phyloP scores from a whole-genome alignment of 92 coral and sea anemone species.

The Meandrina meandrites region DNA sequence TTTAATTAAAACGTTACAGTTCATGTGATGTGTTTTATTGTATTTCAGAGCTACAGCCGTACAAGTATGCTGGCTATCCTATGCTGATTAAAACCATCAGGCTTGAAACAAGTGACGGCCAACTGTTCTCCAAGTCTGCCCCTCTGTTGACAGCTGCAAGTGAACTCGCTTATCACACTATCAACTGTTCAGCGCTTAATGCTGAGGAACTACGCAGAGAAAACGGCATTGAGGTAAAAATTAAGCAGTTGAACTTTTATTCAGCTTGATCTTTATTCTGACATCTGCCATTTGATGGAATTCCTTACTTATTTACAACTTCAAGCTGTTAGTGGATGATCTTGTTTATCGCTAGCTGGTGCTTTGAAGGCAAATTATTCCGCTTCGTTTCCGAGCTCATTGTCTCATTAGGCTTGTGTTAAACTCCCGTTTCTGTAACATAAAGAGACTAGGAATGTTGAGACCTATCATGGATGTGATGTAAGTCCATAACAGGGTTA shows the following conservation, averaged over 20 bases:
- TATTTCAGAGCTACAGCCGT: slow-evolving; percentile 87
- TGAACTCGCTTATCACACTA: slow-evolving; percentile 94
- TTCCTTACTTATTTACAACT: neutral
- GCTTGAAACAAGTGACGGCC: slow-evolving; percentile 77
- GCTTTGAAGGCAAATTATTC: neutral
- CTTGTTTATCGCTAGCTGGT: neutral
- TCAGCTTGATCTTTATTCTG: no score
- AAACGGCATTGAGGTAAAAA: slow-evolving; percentile 87
- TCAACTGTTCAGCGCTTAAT: slow-evolving; percentile 96
- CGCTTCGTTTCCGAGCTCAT: no score
- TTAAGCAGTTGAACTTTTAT: neutral
- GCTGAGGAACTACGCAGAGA: slow-evolving; percentile 98
- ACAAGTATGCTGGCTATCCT: slow-evolving; percentile 98
- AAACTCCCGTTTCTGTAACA: neutral
- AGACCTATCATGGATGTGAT: no score
- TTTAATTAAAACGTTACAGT: neutral
- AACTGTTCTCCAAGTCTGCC: slow-evolving; percentile 80
- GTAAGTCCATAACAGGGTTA: no score
- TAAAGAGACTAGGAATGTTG: no score
- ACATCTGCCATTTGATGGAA: no score
- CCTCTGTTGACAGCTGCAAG: slow-evolving; percentile 93
- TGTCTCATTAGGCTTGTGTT: no score
- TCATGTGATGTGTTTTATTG: neutral
- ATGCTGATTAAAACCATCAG: slow-evolving; percentile 96
- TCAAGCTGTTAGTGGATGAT: neutral